A percentile compares a stretch with the other conserved stretches of the same genome.
phyloP scores from a whole-genome alignment of 1,140 invertebrate genomes.

The Medauroidea extradentata region DNA sequence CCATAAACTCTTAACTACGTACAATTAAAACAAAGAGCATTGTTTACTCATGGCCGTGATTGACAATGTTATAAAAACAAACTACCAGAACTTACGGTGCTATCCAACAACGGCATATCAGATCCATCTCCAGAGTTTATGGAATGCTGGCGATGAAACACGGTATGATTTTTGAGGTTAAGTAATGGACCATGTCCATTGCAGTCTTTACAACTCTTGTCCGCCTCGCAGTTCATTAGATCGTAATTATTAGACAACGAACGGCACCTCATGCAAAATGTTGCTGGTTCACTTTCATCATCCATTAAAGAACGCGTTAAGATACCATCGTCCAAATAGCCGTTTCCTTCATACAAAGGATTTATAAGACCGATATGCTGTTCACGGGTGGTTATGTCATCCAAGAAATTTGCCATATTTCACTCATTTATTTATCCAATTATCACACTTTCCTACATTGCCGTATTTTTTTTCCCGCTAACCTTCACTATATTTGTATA shows the following conservation, averaged over 20 bases:
- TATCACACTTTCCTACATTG: too few species aligned
- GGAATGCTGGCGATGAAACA: too few species aligned
- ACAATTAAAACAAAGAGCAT: too few species aligned
- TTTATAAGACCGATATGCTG: neutral
- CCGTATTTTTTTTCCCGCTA: too few species aligned
- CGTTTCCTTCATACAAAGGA: neutral
- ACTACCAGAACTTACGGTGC: neutral
- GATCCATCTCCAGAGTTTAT: neutral
- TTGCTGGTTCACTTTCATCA: slow-evolving; percentile 1
- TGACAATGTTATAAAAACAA: too few species aligned
- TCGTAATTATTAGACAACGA: neutral
- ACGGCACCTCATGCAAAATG: slow-evolving; percentile 7
- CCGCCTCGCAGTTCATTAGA: neutral
- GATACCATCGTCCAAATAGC: too few species aligned
- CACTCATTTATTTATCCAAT: too few species aligned
- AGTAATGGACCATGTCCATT: slow-evolving; percentile 2
- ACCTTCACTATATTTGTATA: too few species aligned
- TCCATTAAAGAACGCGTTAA: too few species aligned
- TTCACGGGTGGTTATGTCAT: slow-evolving; percentile 1
- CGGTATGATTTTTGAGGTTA: neutral
- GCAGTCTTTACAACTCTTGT: neutral
- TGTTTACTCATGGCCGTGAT: too few species aligned
- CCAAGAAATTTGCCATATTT: slow-evolving; percentile 2
- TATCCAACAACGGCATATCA: slow-evolving; percentile 1
- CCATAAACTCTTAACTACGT: too few species aligned